A percentile compares a stretch with the other conserved stretches of the same genome.
These are phyloP conservation scores for Macroteleia sp. DNA, from an alignment of 2,888 invertebrate genomes.

Conservation along the genomic window DNA sequence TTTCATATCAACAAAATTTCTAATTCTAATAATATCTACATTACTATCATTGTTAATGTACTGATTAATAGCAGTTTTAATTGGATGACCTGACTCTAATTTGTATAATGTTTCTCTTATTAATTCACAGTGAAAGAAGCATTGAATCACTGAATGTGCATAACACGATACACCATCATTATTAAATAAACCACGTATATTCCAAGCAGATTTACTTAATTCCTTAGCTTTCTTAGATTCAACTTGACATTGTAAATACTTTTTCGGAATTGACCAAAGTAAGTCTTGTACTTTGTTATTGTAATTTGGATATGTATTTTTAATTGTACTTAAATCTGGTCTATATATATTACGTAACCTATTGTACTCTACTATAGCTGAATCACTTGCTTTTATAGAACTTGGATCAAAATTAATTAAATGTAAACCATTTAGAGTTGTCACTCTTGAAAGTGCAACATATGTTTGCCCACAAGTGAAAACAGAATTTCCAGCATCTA, in stretches of 20 bases:
- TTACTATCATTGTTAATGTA: no score
- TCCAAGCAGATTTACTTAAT: not conserved
- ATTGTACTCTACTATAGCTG: not conserved
- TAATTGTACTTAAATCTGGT: slow-evolving; percentile 63
- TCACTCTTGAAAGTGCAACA: no score
- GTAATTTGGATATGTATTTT: slow-evolving; percentile 54
- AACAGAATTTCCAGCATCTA: no score
- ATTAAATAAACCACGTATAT: slow-evolving; percentile 11
- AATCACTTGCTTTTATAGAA: not conserved
- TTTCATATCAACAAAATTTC: not conserved
- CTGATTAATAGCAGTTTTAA: not conserved
- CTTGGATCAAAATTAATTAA: not conserved
- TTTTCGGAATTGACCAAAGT: slow-evolving; percentile 9
- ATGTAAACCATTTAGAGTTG: no score
- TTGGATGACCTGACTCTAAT: slow-evolving; percentile 9
- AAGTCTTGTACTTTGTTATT: slow-evolving; percentile 46
- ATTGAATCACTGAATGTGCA: slow-evolving; percentile 21
- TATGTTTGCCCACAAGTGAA: no score
- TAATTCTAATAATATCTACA: not conserved
- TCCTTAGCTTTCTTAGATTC: not conserved
- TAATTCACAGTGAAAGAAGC: not conserved
- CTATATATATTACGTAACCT: not conserved
- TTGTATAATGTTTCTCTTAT: slow-evolving; percentile 13
- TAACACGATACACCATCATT: slow-evolving; percentile 28
- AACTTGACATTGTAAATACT: slow-evolving; percentile 10